Evolutionary conservation across 2,113 vertebrate genomes (phyloP), one percentile per base, ranked within the genome.

Genomic region (Sylvietta virens): DNA sequence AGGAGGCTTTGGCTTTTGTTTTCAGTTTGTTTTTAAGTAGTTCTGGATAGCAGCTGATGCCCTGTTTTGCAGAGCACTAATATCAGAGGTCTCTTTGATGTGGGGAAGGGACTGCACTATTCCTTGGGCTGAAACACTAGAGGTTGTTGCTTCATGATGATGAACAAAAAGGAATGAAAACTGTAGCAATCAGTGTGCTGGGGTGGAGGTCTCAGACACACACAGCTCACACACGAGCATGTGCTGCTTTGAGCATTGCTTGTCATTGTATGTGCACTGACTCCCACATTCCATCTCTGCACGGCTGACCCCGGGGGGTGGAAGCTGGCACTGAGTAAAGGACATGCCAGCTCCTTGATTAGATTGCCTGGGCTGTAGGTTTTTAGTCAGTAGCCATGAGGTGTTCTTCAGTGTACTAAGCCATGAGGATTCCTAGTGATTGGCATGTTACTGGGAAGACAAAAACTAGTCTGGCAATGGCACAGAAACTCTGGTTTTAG

Each of bases 11-110:
- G 84, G 47, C 64, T 56, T 86, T 97, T 96, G 85, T 76, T 96
- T 96, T 95, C 82, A 22, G 40, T 86, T 92, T 93, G 83, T 80
- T 92, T 92, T 85, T 90, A 92, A 89, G 91, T 65, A 86, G 47
- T 39, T 86, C 77, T 90, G 91, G 60, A 48, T 60, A 92, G 81
- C 39, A 92, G 58, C 78, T 70, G 31, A 90, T 94, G 96, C 96
- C 81, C 90, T 94, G 58, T 94, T 89, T 80, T 47, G 92, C 81
- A 88, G 91, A 31, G 56, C 81, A 45, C 76, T 82, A 66, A 65
- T 97, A 70, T 86, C 60, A 44, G 77, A 65, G 48, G 67, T 40
- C n/a, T 78, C 62, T 84, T 65, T 90, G 85, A 94, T 90, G 74
- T 76, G 86, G 80, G 74, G 57, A 84, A 31, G 37, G 86, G 93